Evolutionary conservation across 2,888 invertebrate species (phyloP), one percentile per base, ranked within the genome.

Genomic region (Mylabris sibirica): DNA sequence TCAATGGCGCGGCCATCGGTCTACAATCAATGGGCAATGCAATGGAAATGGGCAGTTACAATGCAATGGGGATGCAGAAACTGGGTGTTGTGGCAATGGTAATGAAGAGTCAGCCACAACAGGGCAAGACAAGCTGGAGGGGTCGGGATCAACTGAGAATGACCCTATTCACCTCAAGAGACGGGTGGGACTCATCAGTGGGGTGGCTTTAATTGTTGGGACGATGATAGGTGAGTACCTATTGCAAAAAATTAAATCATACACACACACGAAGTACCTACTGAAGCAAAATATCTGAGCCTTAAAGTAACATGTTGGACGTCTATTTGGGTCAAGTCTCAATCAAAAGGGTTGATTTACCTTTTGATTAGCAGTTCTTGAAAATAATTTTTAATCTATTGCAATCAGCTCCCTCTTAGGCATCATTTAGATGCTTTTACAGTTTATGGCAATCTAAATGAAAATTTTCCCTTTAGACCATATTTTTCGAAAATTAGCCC

Each of bases 81-180:
- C 86, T 85, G 85, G 86, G 83, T 84, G 84, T 83, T 74, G 77
- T 85, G 70, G 86, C 85, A 69, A 65, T 57, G 53, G 85, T 82
- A 57, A 85, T 84, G 53, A 87, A 84, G 76, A 86, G 83, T 72
- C 88, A 84, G 87, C 87, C 87, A 81, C 86, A 88, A 87, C 87
- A 88, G 88, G 89, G 88, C 87, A 88, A 83, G 77, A 89, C 65
- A 87, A 89, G 86, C 76, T 89, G 89, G 82, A 94, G 95, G 92
- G 95, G 93, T 87, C 92, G 93, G 92, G 91, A 93, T 87, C 95
- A 96, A 90, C 92, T 94, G 88, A 91, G 95, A 92, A 95, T 93
- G 93, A 96, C 95, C 88, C 94, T 96, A 91, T 97, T 96, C 94
- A 96, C 95, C 95, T 96, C 95, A 93, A 96, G 95, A 96, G 96